These are phyloP conservation scores for Microtus richardsoni DNA, from an alignment of 2,113 vertebrate genomes.

Conservation along the genomic window DNA sequence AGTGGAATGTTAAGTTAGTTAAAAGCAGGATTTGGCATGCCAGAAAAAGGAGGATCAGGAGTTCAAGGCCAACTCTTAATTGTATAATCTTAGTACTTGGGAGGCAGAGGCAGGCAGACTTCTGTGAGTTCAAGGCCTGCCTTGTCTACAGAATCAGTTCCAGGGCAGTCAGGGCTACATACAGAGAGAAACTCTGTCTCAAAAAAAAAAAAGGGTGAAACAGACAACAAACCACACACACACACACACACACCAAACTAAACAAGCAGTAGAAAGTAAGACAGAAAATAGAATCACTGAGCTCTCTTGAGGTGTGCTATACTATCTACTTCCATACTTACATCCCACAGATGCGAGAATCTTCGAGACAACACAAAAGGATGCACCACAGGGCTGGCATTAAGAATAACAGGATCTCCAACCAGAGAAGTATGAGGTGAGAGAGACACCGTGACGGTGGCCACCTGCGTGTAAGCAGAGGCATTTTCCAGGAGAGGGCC, in stretches of 20 bases:
- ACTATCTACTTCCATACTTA: conserved; percentile 40
- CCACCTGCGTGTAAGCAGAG: conserved; percentile 51
- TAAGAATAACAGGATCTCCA: conserved; percentile 72
- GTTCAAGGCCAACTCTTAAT: neutral
- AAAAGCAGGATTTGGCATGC: neutral
- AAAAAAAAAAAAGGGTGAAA: neutral
- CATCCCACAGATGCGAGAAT: conserved; percentile 68
- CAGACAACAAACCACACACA: neutral
- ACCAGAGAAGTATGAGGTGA: conserved; percentile 49
- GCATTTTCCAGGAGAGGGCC: conserved; percentile 70
- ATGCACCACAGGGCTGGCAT: conserved; percentile 67
- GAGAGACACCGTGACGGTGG: conserved; percentile 33
- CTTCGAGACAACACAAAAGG: conserved; percentile 70
- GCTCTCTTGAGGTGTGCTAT: neutral
- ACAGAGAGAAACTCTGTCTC: neutral
- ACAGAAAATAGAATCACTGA: neutral
- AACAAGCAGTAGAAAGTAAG: neutral
- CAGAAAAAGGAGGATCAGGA: neutral
- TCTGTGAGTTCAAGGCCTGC: neutral
- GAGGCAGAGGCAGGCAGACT: neutral
- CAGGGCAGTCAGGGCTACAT: neutral
- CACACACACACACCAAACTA: neutral
- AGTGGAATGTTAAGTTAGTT: neutral
- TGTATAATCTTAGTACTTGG: neutral
- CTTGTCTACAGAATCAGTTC: neutral